A percentile compares a stretch with the other conserved stretches of the same genome.
Evolutionary conservation across 2,113 vertebrate genomes (phyloP).

Genomic region (Lathamus discolor): DNA sequence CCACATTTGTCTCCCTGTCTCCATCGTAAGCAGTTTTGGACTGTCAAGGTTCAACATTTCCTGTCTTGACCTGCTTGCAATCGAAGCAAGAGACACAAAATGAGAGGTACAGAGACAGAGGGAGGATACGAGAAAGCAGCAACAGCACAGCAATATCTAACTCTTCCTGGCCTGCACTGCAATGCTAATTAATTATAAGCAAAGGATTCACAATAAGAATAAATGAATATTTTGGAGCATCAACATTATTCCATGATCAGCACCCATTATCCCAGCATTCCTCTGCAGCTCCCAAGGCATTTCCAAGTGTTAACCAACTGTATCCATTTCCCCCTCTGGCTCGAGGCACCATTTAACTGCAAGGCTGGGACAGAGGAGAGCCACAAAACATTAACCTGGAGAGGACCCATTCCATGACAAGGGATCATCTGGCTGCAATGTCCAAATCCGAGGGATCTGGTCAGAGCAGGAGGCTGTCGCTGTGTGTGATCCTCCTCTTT

Average conservation of each 20-base stretch:
- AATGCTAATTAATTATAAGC: not conserved
- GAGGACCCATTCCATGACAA: not conserved
- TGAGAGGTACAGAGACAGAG: not conserved
- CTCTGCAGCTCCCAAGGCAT: not conserved
- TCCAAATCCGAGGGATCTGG: not conserved
- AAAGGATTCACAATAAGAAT: not conserved
- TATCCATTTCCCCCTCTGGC: not conserved
- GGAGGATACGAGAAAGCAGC: not conserved
- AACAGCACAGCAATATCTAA: not conserved
- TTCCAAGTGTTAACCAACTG: not conserved
- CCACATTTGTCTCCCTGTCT: not conserved
- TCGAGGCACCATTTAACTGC: not conserved
- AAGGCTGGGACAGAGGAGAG: not conserved
- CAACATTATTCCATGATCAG: not conserved
- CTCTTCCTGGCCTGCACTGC: not conserved
- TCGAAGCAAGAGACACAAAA: not conserved
- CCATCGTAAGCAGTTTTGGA: not conserved
- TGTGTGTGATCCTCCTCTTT: not conserved
- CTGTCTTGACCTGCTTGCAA: not conserved
- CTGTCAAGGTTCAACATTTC: not conserved
- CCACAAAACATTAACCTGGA: not conserved
- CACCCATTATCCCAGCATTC: not conserved
- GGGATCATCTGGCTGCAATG: not conserved
- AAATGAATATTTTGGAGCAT: not conserved
- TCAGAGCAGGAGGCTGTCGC: not conserved